phyloP scores from a whole-genome alignment of 2,113 vertebrate species.

The Piaya cayana region DNA sequence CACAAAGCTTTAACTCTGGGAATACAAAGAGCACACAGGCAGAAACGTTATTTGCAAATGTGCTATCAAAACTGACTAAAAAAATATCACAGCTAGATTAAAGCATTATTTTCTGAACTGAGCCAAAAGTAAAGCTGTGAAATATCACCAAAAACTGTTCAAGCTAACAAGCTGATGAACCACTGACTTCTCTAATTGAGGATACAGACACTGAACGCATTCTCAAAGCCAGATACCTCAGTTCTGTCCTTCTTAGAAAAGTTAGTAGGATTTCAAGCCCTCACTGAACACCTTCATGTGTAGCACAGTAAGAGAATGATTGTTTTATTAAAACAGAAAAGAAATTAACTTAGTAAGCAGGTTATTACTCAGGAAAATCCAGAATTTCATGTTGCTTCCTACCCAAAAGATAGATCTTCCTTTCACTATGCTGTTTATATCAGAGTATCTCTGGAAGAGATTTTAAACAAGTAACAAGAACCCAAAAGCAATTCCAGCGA shows the following conservation, averaged over 20 bases:
- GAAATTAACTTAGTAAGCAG: background rate
- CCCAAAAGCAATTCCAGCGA: constrained; percentile 35
- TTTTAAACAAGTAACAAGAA: constrained; percentile 35
- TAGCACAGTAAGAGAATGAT: background rate
- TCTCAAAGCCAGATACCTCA: background rate
- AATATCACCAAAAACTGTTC: background rate
- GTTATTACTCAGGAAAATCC: background rate
- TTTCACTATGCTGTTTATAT: background rate
- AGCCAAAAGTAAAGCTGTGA: background rate
- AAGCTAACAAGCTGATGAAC: background rate
- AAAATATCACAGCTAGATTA: background rate
- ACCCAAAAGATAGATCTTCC: background rate
- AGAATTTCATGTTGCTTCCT: constrained; percentile 9
- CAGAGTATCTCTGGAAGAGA: background rate
- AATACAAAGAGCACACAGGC: background rate
- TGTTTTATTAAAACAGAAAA: constrained; percentile 8
- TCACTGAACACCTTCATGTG: background rate
- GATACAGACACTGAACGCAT: background rate
- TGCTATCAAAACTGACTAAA: background rate
- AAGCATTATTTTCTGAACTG: background rate
- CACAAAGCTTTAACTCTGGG: background rate
- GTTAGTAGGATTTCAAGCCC: background rate
- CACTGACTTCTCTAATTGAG: background rate
- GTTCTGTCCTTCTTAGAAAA: background rate
- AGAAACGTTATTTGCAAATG: background rate